Evolutionary conservation across 2,113 vertebrate genomes (phyloP), one percentile per base, ranked within the genome.

Genomic region (Nycticryphes semicollaris): DNA sequence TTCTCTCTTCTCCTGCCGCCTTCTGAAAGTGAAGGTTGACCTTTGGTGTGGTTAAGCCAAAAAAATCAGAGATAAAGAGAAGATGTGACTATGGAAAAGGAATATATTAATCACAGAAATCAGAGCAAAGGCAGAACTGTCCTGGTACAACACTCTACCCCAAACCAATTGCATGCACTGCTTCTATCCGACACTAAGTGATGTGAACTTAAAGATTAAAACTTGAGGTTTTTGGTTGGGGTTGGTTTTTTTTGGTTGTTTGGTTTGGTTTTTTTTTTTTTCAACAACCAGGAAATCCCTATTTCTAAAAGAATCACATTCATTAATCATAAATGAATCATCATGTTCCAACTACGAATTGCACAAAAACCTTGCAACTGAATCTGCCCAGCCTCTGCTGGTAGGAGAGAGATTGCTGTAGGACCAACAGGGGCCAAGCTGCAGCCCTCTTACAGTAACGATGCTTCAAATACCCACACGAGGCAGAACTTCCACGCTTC

Each of bases 401-500:
- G 33, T 20, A 10, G 3, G 5, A 31, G 37, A 25, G 53, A 56
- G 43, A 35, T 1, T 37, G 43, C 47, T 21, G 27, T 7, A 10
- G n/a, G 17, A 21, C 21, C 69, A 39, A 53, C n/a, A 28, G 51
- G 1, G 14, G 19, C 54, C 8, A 33, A 25, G 9, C 1, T 15
- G 21, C 37, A 31, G 59, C n/a, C 6, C 0, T 25, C 64, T 77
- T 28, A 41, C 30, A n/a, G 1, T 8, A 48, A 67, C 0, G 0
- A 21, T 7, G 30, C 27, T 60, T 33, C 62, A 47, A 82, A 33
- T 1, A 81, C 27, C n/a, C 45, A 41, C 64, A 48, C 1, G 2
- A 72, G 45, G 30, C 43, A 63, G 30, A 28, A 47, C 57, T 45
- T 76, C 45, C 76, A 76, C 51, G 23, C 39, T 51, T 45, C 2